Conservation (phyloP, 2,888 invertebrate genomes). For the Pilophorus perplexus region DNA sequence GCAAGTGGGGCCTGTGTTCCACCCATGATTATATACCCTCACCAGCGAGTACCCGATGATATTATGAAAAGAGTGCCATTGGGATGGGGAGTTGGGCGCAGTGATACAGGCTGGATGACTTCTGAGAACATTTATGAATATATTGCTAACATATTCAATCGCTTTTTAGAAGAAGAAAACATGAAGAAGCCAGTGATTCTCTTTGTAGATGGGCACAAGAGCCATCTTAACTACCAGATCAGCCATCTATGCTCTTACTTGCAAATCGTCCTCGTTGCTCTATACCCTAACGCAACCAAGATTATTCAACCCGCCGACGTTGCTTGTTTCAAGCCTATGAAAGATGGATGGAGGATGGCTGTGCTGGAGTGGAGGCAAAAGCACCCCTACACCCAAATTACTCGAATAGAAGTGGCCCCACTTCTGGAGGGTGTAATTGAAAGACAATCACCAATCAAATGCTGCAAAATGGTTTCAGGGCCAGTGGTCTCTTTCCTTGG, state of each 20-base stretch:
- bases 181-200: conserved; percentile 51
- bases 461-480: neutral
- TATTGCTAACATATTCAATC: conserved; percentile 52
- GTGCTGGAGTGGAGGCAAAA: conserved; percentile 49
- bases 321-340: conserved; percentile 51
- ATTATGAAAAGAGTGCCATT: conserved; percentile 45
- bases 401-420: conserved; percentile 6
- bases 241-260: conserved; percentile 50
- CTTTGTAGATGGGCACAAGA: conserved; percentile 53
- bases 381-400: neutral
- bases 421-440: neutral
- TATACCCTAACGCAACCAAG: conserved; percentile 48
- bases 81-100: conserved; percentile 52
- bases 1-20: conserved; percentile 48
- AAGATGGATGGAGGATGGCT: conserved; percentile 50
- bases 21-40: conserved; percentile 46
- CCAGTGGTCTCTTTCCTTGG: neutral
- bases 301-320: conserved; percentile 48
- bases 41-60: conserved; percentile 45
- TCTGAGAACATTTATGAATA: conserved; percentile 52
- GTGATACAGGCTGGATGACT: conserved; percentile 54
- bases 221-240: conserved; percentile 49
- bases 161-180: conserved; percentile 51
- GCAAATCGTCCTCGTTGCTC: conserved; percentile 45
- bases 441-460: neutral